These are phyloP conservation scores for Sinocyclocheilus anshuiensis DNA, from an alignment of 2,113 vertebrate species.

Conservation along the genomic window DNA sequence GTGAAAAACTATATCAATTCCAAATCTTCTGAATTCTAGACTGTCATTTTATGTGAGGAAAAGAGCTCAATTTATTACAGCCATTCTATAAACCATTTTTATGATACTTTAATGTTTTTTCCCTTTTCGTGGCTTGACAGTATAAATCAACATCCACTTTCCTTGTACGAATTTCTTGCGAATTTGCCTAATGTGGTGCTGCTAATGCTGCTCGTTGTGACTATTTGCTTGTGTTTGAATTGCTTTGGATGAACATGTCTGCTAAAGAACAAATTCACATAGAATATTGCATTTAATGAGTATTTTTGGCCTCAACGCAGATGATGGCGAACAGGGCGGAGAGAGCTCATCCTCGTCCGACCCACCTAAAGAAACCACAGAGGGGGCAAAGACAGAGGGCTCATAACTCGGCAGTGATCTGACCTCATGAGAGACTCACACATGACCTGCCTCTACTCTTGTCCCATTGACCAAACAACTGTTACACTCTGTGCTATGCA, in stretches of 20 bases:
- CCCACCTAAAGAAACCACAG: conserved; percentile 66
- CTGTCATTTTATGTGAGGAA: background rate
- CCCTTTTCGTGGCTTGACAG: background rate
- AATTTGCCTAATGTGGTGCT: background rate
- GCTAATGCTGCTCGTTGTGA: background rate
- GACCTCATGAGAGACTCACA: background rate
- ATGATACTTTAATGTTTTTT: background rate
- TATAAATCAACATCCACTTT: background rate
- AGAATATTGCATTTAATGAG: background rate
- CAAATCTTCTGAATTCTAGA: too few species aligned
- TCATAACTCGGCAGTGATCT: conserved; percentile 52
- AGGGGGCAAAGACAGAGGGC: conserved; percentile 59
- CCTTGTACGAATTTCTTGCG: background rate
- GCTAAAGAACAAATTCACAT: background rate
- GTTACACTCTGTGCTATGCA: conserved; percentile 64
- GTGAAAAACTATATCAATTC: background rate
- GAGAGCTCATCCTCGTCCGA: conserved; percentile 69
- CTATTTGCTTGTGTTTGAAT: background rate
- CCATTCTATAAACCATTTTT: background rate
- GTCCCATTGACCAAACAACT: conserved; percentile 62
- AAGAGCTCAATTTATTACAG: background rate
- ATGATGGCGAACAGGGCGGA: conserved; percentile 73
- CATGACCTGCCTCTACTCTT: conserved; percentile 12
- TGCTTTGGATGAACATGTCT: background rate
- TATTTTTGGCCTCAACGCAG: conserved; percentile 51